Conservation (phyloP, 2,113 vertebrate species). For the Triplophysa tibetana region DNA sequence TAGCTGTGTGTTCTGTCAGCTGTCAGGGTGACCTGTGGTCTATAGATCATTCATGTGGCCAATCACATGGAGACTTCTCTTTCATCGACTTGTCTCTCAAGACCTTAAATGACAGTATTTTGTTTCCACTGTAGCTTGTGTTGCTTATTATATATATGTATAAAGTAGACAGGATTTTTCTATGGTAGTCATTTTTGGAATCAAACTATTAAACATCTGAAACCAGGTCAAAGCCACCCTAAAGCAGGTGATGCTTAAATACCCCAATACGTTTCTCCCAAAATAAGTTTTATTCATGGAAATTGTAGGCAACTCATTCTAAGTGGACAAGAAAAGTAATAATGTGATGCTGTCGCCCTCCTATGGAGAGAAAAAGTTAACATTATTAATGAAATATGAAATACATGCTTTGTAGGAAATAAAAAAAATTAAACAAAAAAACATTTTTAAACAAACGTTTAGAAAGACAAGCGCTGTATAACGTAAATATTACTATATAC, state of each 20-base stretch:
- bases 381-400: too few relatives aligned
- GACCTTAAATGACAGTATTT: too few relatives aligned
- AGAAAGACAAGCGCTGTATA: too few relatives aligned
- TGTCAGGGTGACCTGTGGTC: slow-evolving; percentile 21
- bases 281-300: neutral
- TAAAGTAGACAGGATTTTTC: neutral
- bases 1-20: slow-evolving; percentile 49
- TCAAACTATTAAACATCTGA: neutral
- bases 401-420: too few relatives aligned
- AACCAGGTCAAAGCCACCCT: neutral
- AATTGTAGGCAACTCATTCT: neutral
- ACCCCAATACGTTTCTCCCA: too few relatives aligned
- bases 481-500: too few relatives aligned
- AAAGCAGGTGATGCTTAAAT: too few relatives aligned
- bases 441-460: too few relatives aligned
- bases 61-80: slow-evolving; percentile 35
- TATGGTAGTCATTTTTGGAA: neutral
- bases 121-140: too few relatives aligned
- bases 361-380: neutral
- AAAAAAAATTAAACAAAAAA: too few relatives aligned
- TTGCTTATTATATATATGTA: too few relatives aligned
- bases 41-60: slow-evolving; percentile 22
- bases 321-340: neutral
- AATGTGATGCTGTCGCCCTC: neutral
- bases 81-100: slow-evolving; percentile 11